These are phyloP conservation scores for Phylloscopus trochiloides DNA, from an alignment of 2,113 vertebrate species.

Conservation along the genomic window DNA sequence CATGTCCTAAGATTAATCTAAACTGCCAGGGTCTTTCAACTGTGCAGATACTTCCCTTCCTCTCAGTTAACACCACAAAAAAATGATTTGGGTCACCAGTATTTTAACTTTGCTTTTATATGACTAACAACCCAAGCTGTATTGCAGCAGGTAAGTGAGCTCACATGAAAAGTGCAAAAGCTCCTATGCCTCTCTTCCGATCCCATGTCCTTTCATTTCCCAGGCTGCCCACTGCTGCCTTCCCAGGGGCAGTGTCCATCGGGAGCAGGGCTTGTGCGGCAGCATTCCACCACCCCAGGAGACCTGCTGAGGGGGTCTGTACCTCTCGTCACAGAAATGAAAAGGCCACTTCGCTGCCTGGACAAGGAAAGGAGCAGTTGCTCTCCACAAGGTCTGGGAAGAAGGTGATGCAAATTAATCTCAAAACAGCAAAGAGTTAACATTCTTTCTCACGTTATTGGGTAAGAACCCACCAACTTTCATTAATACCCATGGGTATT, in stretches of 20 bases:
- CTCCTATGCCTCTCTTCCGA: accelerated
- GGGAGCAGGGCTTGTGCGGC: accelerated
- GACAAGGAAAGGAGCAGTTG: not conserved
- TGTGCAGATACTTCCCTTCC: not conserved
- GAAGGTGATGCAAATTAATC: not conserved
- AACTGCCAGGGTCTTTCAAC: not conserved
- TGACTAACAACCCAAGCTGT: not conserved
- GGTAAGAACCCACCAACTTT: not conserved
- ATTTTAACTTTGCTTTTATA: not conserved
- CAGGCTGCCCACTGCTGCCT: not conserved
- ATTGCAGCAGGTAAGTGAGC: not conserved
- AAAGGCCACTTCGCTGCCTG: not conserved
- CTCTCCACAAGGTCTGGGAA: not conserved
- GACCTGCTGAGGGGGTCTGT: not conserved
- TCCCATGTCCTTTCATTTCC: not conserved
- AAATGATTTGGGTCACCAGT: not conserved
- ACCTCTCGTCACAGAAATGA: accelerated
- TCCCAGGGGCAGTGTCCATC: accelerated
- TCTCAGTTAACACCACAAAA: not conserved
- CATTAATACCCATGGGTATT: not conserved
- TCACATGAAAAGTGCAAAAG: not conserved
- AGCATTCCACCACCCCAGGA: accelerated
- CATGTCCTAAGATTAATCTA: not conserved
- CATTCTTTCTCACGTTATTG: not conserved
- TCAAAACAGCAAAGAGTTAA: not conserved